These are phyloP conservation scores for Lymantria monacha DNA, from an alignment of 2,888 invertebrate genomes.

Conservation along the genomic window DNA sequence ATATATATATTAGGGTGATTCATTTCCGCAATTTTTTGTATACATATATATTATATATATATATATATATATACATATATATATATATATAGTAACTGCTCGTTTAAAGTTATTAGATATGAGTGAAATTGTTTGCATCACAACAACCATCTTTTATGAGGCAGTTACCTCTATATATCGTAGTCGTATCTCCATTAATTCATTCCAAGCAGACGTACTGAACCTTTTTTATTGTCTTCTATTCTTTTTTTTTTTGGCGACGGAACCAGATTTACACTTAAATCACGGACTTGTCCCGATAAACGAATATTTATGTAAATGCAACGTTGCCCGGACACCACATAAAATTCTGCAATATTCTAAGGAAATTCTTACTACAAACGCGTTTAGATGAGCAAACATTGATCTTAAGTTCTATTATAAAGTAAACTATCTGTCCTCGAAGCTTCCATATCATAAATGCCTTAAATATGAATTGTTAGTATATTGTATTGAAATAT, in stretches of 20 bases:
- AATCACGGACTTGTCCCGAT: slow-evolving; percentile 58
- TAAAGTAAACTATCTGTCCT: no score
- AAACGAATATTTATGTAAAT: slow-evolving; percentile 74
- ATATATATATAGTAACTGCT: no score
- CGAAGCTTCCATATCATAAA: no score
- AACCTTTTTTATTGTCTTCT: slow-evolving; percentile 46
- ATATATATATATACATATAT: no score
- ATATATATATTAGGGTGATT: no score
- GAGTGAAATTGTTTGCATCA: slow-evolving; percentile 1
- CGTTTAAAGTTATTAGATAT: no score
- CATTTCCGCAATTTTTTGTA: no score
- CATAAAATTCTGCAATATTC: slow-evolving; percentile 52
- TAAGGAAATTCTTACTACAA: slow-evolving; percentile 48
- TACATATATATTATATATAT: no score
- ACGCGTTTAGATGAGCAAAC: slow-evolving; percentile 33
- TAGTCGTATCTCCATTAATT: slow-evolving; percentile 26
- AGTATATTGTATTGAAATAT: no score
- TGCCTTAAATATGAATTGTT: no score
- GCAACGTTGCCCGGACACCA: slow-evolving; percentile 47
- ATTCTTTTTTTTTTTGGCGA: slow-evolving; percentile 47
- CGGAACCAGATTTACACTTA: slow-evolving; percentile 54
- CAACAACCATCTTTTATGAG: slow-evolving; percentile 13
- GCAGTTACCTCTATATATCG: slow-evolving; percentile 26
- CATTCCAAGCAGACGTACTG: slow-evolving; percentile 32
- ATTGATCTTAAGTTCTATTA: no score